Evolutionary conservation across 2,113 vertebrate species (phyloP), one percentile per base, ranked within the genome.

Genomic region (Xiphophorus couchianus): DNA sequence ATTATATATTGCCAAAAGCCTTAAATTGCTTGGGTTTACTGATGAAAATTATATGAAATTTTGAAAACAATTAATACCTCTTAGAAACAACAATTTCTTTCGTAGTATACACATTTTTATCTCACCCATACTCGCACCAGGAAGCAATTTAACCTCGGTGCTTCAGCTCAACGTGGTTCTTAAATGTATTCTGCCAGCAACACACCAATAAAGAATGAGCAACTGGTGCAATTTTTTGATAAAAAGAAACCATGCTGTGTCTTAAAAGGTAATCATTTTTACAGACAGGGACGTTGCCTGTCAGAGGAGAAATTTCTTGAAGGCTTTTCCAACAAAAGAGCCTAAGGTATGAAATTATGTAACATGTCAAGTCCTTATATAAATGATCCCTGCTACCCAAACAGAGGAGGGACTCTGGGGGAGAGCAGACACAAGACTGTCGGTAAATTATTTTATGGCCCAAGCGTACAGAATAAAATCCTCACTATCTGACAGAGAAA

Each of bases 351-450:
- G 29, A 62, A 44, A 68, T 92, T 90, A 74, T 14, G 66, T 86
- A 92, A 90, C 78, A 28, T 67, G 77, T 51, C 82, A 77, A 68
- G 44, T 62, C 31, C 63, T 85, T 76, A 86, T 74, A 84, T 69
- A 79, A 65, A 77, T 44, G 82, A 78, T 77, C 83, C 71, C 69
- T 66, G 66, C 77, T 44, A 67, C 39, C 68, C 39, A 17, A 85
- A 81, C 83, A 87, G 66, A 78, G 69, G 73, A 82, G 81, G 63
- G 62, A 66, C 60, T 54, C 25, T 42, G n/a, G 39, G 13, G 69
- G 30, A 25, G 33, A 64, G 35, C 54, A 17, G 6, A 37, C 14
- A 27, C 8, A 22, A 22, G 69, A 10, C 22, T 35, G 25, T 67
- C 14, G 44, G 10, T 61, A 66, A 84, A 67, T 69, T 31, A 39